Evolutionary conservation across 2,888 invertebrate genomes (phyloP), one percentile per base, ranked within the genome.

Genomic region (Lymantria monacha): DNA sequence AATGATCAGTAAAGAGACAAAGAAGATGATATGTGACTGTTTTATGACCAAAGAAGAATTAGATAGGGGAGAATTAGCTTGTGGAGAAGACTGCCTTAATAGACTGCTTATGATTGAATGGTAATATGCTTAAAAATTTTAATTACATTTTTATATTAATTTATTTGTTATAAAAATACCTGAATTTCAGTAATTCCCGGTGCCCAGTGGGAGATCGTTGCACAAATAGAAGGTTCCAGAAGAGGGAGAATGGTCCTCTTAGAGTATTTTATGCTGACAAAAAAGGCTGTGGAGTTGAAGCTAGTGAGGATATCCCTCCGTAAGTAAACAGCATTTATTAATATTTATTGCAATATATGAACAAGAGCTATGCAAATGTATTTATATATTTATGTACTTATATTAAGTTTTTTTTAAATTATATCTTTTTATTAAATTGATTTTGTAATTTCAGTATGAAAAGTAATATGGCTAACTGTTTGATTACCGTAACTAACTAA

Each of bases 61-160:
- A 60, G 93, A 94, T 41, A 92, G 95, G 52, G 97, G 97, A 0
- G 96, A 97, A 74, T 83, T 94, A 56, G 98, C 97, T 9, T 99
- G 99, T 81, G 98, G 97, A 0, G 97, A 98, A 75, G 98, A 98
- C 85, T 99, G 99, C 85, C 93, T 99, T 36, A 99, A 99, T 92
- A 94, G 98, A 76, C 93, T 99, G 79, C 94, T 99, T n/a, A 97
- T 98, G 96, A 98, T 99, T 78, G 99, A 99, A 93, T 99, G 98
- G 97, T 97, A 91, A 87, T 1, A 12, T 1, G 31, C 9, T 40
- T 40, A 9, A 5, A 31, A 14, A 12, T 38, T 46, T 7, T n/a
- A 38, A 38, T 22, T 12, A 38, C 7, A 38, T 38, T 38, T 10
- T 44, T n/a, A 15, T 7, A 31, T 14, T 37, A 15, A 36, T 10